A percentile compares a stretch with the other conserved stretches of the same genome.
phyloP scores from a whole-genome alignment of 2,113 vertebrate genomes.

The Cavia aperea region DNA sequence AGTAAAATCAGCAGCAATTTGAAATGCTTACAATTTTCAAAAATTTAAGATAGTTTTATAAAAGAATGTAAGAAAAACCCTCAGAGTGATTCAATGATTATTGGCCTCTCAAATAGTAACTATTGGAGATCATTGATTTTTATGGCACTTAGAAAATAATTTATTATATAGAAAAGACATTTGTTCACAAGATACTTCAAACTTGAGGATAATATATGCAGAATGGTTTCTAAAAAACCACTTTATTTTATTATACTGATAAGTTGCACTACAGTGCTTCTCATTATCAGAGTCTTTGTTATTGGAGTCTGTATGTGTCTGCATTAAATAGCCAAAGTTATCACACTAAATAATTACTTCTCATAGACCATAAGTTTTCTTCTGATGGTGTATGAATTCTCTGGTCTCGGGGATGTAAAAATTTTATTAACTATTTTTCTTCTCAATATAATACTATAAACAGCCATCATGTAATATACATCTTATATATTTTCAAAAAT shows the following conservation, averaged over 20 bases:
- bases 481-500: background rate
- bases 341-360: background rate
- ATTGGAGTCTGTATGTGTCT: accelerated
- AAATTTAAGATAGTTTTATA: background rate
- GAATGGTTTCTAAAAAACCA: background rate
- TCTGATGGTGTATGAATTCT: background rate
- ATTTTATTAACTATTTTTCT: background rate
- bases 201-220: background rate
- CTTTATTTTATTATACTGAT: background rate
- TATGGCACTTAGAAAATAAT: background rate
- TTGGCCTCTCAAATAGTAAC: background rate
- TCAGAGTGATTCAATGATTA: background rate
- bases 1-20: background rate
- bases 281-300: background rate
- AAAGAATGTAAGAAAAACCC: background rate
- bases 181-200: background rate
- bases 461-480: background rate
- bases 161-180: background rate
- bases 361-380: background rate
- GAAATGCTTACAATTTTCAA: background rate
- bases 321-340: background rate
- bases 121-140: background rate
- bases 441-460: background rate
- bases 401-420: background rate
- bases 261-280: accelerated